These are phyloP conservation scores for Phoenicopterus ruber DNA, from an alignment of 2,113 vertebrate genomes.

Conservation along the genomic window DNA sequence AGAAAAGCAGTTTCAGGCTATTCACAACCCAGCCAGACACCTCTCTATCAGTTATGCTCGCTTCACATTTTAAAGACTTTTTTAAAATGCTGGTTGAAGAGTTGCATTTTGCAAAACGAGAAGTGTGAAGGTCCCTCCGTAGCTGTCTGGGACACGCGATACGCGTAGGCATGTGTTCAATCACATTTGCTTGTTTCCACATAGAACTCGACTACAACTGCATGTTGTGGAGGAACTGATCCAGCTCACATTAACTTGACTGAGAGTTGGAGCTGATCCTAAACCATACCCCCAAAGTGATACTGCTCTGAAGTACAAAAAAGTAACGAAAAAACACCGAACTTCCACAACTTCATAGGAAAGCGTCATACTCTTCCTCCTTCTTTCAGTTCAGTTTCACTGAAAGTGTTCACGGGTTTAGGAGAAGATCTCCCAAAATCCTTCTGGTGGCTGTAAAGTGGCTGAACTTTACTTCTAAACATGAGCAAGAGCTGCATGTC, in stretches of 20 bases:
- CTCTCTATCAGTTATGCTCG: not conserved
- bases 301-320: not conserved
- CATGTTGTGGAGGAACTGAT: not conserved
- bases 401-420: not conserved
- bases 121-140: not conserved
- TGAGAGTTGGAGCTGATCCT: conserved; percentile 14
- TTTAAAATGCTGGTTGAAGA: not conserved
- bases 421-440: not conserved
- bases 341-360: not conserved
- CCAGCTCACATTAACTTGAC: conserved; percentile 19
- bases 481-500: not conserved
- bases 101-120: not conserved
- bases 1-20: not conserved
- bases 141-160: not conserved
- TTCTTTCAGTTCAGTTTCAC: not conserved
- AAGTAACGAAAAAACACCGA: not conserved
- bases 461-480: not conserved
- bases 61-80: not conserved
- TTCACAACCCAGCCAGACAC: not conserved
- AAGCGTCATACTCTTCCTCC: not conserved
- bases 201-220: not conserved
- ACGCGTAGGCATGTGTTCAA: not conserved
- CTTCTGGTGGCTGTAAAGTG: not conserved
- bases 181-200: conserved; percentile 4
- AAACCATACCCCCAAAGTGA: not conserved